These are phyloP conservation scores for Chelonus formosanus DNA, from an alignment of 2,888 invertebrate genomes.

Conservation along the genomic window DNA sequence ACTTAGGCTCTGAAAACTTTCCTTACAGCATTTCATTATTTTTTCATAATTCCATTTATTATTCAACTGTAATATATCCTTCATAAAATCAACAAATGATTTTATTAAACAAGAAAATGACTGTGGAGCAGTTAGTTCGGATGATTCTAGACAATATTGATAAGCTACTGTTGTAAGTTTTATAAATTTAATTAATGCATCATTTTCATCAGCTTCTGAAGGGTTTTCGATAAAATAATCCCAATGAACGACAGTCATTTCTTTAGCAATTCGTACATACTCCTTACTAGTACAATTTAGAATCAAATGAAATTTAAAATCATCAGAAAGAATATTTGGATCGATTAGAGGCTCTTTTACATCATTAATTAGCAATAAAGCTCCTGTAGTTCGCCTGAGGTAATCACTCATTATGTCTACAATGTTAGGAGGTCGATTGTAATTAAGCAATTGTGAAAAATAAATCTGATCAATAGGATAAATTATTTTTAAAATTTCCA, in stretches of 20 bases:
- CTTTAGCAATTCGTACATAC: conserved; percentile 43
- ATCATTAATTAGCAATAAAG: conserved; percentile 6
- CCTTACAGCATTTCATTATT: conserved; percentile 34
- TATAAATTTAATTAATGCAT: conserved; percentile 47
- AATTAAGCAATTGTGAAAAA: conserved; percentile 41
- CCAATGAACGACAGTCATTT: conserved; percentile 40
- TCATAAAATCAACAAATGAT: conserved; percentile 39
- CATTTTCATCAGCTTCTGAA: conserved; percentile 43
- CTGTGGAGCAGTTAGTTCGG: conserved; percentile 40
- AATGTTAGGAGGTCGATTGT: conserved; percentile 30
- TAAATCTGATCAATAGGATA: conserved; percentile 51
- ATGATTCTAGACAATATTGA: conserved; percentile 49
- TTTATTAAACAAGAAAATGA: conserved; percentile 49
- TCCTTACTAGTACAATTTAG: conserved; percentile 49
- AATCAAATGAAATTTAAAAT: conserved; percentile 52
- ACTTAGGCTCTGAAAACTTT: conserved; percentile 37
- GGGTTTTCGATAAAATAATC: conserved; percentile 37
- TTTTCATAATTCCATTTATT: conserved; percentile 28
- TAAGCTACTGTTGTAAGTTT: conserved; percentile 50
- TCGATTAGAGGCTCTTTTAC: neutral
- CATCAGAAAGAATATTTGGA: conserved; percentile 36
- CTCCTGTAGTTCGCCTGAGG: conserved; percentile 40
- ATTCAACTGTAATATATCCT: conserved; percentile 31
- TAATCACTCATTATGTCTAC: conserved; percentile 50
- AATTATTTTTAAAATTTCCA: conserved; percentile 40